These are phyloP conservation scores for Papilio polytes DNA, from an alignment of 1,140 invertebrate genomes.

Conservation along the genomic window DNA sequence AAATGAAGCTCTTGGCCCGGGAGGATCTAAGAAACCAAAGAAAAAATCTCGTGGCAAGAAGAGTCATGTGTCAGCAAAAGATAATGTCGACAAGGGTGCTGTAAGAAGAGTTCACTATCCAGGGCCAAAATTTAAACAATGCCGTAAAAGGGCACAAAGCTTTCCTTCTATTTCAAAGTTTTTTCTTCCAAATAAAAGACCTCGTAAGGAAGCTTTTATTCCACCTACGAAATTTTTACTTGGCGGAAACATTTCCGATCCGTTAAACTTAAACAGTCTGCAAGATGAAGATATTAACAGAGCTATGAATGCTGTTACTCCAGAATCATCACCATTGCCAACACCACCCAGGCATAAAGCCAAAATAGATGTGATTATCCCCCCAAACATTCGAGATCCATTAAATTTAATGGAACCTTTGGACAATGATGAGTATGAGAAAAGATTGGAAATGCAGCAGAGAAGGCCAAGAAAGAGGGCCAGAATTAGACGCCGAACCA, in stretches of 20 bases:
- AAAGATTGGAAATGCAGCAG: constrained; percentile 86
- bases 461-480: constrained; percentile 86
- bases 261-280: constrained; percentile 96
- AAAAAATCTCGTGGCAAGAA: constrained; percentile 80
- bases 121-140: constrained; percentile 75
- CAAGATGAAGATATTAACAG: constrained; percentile 94
- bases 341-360: constrained; percentile 92
- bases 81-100: constrained; percentile 70
- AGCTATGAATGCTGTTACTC: constrained; percentile 94
- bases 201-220: constrained; percentile 89
- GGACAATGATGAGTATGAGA: constrained; percentile 92
- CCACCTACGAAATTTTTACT: constrained; percentile 97
- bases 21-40: constrained; percentile 70
- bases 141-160: constrained; percentile 77
- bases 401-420: constrained; percentile 92
- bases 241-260: constrained; percentile 97
- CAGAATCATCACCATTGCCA: constrained; percentile 94
- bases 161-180: constrained; percentile 84
- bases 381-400: constrained; percentile 96
- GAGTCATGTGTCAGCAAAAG: constrained; percentile 68
- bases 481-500: constrained; percentile 85
- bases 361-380: constrained; percentile 95
- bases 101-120: constrained; percentile 72
- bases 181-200: constrained; percentile 87
- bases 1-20: constrained; percentile 50